These are phyloP conservation scores for Pampusana beccarii DNA, from an alignment of 2,113 vertebrate species.

Conservation along the genomic window DNA sequence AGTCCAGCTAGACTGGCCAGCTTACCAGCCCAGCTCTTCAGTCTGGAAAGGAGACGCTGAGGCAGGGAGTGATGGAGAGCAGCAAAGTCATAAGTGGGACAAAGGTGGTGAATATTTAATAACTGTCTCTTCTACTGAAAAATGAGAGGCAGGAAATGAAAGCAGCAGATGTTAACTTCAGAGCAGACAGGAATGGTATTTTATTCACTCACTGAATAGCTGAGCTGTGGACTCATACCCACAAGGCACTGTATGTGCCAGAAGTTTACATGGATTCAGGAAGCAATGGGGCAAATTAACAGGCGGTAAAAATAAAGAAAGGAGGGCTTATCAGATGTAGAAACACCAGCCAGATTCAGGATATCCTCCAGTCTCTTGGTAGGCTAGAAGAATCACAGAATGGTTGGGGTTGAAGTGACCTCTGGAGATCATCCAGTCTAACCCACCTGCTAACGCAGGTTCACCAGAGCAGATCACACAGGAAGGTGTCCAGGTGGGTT, in stretches of 20 bases:
- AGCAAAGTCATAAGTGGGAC: background rate
- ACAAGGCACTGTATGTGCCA: background rate
- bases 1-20: background rate
- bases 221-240: background rate
- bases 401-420: no score
- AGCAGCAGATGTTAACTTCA: slow-evolving; percentile 9
- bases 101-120: background rate
- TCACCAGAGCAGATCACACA: no score
- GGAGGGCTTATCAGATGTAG: background rate
- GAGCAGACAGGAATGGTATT: background rate
- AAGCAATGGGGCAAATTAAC: background rate
- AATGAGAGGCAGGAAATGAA: slow-evolving; percentile 18
- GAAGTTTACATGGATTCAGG: background rate
- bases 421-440: no score
- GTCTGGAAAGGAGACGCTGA: background rate
- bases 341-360: background rate
- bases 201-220: background rate
- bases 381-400: background rate
- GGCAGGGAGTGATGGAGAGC: background rate
- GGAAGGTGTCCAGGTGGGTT: no score
- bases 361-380: background rate
- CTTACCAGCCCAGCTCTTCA: background rate
- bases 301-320: background rate
- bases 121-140: background rate
- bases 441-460: no score